Evolutionary conservation across 2,888 invertebrate genomes (phyloP).

Genomic region (Sminthurides aquaticus): DNA sequence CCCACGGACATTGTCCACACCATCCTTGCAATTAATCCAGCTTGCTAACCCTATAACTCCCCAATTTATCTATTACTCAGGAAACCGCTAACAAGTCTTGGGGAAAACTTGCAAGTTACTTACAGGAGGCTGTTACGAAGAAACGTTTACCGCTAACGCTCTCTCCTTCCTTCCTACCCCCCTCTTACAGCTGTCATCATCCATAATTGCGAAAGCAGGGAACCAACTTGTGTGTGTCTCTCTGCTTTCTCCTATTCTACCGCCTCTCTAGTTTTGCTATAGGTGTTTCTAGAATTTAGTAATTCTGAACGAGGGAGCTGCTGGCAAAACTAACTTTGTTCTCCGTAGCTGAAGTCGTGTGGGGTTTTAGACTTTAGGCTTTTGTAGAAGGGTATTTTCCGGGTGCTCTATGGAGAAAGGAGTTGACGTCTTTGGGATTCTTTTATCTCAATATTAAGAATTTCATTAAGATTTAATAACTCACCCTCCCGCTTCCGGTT

Average conservation of each 20-base stretch:
- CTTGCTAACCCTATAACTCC: background rate
- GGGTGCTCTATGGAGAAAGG: too few species aligned
- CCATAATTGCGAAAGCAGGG: background rate
- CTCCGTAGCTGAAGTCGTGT: too few species aligned
- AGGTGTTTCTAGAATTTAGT: too few species aligned
- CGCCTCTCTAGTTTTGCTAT: background rate
- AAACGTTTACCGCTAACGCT: background rate
- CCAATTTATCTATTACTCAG: background rate
- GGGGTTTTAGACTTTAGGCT: too few species aligned
- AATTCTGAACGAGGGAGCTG: too few species aligned
- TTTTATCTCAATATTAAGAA: background rate
- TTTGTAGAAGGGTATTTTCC: too few species aligned
- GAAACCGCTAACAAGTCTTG: background rate
- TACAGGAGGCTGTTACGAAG: background rate
- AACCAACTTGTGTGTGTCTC: too few species aligned
- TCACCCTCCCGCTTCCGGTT: background rate
- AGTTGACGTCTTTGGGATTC: too few species aligned
- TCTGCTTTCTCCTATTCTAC: background rate
- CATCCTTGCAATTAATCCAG: conserved; percentile 7
- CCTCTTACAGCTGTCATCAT: background rate
- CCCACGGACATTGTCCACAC: conserved; percentile 10
- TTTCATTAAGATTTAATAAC: background rate
- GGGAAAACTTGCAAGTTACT: background rate
- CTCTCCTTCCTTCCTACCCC: too few species aligned
- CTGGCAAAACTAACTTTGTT: too few species aligned